phyloP scores from a whole-genome alignment of 2,888 invertebrate genomes.

The Apomyelois bistriatella region DNA sequence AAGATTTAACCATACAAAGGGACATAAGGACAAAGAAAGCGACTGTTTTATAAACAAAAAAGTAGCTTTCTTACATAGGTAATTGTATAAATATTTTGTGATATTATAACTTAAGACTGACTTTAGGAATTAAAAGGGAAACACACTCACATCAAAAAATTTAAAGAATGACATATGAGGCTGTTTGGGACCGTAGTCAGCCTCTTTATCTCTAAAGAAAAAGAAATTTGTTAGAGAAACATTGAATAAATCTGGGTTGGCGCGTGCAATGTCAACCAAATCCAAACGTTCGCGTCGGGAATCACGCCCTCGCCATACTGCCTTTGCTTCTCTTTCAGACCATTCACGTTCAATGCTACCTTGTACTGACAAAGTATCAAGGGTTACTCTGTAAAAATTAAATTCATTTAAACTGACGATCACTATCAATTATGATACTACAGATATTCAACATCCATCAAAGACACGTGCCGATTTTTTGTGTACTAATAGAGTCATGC shows the following conservation, averaged over 20 bases:
- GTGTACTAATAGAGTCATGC: no score
- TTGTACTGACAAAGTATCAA: constrained; percentile 95
- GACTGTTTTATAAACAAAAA: no score
- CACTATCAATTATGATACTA: no score
- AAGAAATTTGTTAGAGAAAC: constrained; percentile 97
- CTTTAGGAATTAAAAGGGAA: background rate
- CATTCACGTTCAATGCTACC: constrained; percentile 86
- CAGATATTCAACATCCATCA: no score
- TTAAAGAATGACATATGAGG: constrained; percentile 93
- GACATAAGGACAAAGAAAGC: no score
- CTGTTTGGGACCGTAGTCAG: constrained; percentile 91
- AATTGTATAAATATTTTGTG: background rate
- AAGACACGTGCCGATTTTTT: no score
- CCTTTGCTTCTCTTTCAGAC: constrained; percentile 85
- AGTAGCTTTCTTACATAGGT: no score
- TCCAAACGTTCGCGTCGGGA: constrained; percentile 91
- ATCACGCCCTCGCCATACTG: constrained; percentile 96
- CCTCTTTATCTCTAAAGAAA: constrained; percentile 92
- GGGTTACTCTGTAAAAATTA: constrained; percentile 83
- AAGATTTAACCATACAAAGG: no score
- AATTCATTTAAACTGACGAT: background rate
- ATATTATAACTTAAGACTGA: background rate
- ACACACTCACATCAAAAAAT: constrained; percentile 92
- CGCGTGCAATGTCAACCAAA: constrained; percentile 87
- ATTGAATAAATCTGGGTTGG: constrained; percentile 88